A percentile compares a stretch with the other conserved stretches of the same genome.
Evolutionary conservation across 2,797 vertebrate species (phyloP).

Genomic region (Xerus rutilus): DNA sequence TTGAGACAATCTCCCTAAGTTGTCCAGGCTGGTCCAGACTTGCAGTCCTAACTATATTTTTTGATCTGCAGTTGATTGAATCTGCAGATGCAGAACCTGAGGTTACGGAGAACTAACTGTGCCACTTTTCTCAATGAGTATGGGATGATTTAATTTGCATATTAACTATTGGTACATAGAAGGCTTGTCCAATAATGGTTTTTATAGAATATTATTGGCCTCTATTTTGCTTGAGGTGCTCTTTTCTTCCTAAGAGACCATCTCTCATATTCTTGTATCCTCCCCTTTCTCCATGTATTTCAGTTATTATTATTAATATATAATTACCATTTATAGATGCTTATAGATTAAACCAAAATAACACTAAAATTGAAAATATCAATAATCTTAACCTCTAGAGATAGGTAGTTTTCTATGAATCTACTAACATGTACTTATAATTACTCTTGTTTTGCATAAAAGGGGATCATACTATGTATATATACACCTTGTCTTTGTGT

Average conservation of each 20-base stretch:
- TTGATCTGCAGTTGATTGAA: too few species aligned
- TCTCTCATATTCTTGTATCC: background rate
- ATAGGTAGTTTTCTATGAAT: background rate
- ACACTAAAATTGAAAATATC: background rate
- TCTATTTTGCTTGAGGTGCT: background rate
- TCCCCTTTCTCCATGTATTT: background rate
- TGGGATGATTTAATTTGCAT: background rate
- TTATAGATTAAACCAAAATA: slow-evolving; percentile 43
- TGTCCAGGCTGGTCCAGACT: too few species aligned
- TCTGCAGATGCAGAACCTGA: too few species aligned
- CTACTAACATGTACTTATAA: background rate
- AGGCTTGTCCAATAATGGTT: background rate
- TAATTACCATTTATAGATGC: slow-evolving; percentile 3
- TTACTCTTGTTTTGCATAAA: background rate
- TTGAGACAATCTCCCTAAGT: too few species aligned
- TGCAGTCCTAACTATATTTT: too few species aligned
- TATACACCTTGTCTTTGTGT: background rate
- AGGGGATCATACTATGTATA: background rate
- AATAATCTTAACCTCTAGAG: background rate
- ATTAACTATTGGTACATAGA: background rate
- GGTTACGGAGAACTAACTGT: background rate
- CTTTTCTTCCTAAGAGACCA: background rate
- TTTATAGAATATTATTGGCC: background rate
- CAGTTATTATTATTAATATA: background rate
- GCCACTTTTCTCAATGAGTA: background rate